Base-by-base conservation (phyloP, 2,797 vertebrate genomes). In the Pelobates cultripes region DNA sequence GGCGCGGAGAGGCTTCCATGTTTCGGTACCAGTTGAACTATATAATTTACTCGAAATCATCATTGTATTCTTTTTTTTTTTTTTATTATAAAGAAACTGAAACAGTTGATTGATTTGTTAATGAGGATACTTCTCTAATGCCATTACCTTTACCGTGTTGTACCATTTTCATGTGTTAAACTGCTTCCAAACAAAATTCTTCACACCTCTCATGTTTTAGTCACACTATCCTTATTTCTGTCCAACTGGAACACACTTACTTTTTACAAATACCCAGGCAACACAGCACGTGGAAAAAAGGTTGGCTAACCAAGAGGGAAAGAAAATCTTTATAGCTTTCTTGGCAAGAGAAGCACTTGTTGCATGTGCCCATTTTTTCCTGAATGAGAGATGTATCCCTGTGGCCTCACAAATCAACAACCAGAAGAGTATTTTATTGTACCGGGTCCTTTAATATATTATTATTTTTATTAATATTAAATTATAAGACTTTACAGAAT, bases 231-330 rank as follows among this genome's bases (percentile, higher is more conserved):
- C 28, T 68, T 51, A 70, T 55, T 42, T 55, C 53, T 69, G 5
- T 45, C 68, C 66, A 17, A 4, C 43, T 78, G 77, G 68, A 67
- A 61, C 9, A 40, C 10, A 40, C 61, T 8, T 70, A 6, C 15
- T 78, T 44, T 12, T n/a, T 9, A 14, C 5, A 76, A 13, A 51
- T n/a, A 43, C 28, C 61, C 5, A 60, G 17, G n/a, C 41, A 57
- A 70, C 70, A 69, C 68, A 70, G 41, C 43, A 70, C 13, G 68
- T 70, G 43, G 72, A 57, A 60, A 57, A 57, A 15, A 73, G 40
- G 2, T 47, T 78, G 68, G 53, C 67, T 77, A 4, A 47, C 57
- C 10, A 4, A 40, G 12, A 57, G 17, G 15, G 43, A 70, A 70
- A 55, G 45, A 70, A 61, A 40, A 64, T 28, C 17, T 28, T 28